These are phyloP conservation scores for Eupeodes corollae DNA, from an alignment of 1,140 invertebrate species.

Conservation along the genomic window DNA sequence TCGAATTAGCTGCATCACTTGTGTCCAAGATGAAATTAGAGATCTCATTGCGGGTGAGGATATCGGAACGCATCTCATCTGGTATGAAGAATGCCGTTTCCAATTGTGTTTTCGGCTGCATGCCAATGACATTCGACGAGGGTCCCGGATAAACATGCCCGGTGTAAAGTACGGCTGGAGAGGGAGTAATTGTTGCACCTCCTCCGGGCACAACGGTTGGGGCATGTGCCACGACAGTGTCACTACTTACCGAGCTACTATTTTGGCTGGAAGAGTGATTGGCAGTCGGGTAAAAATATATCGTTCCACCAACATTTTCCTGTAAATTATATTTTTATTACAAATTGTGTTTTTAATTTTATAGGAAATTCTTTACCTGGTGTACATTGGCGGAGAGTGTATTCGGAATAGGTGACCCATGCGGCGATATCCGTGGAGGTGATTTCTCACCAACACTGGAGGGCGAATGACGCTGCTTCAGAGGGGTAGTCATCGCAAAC, in stretches of 20 bases:
- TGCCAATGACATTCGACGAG: conserved; percentile 37
- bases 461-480: conserved; percentile 28
- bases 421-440: conserved; percentile 32
- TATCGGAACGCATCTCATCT: conserved; percentile 62
- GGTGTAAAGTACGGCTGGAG: conserved; percentile 23
- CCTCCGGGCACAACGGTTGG: conserved; percentile 20
- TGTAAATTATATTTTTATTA: conserved; percentile 32
- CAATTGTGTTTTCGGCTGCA: conserved; percentile 40
- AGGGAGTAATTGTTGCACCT: conserved; percentile 18
- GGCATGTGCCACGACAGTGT: conserved; percentile 23
- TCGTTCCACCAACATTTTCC: conserved; percentile 88
- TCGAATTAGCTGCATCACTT: conserved; percentile 42
- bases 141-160: conserved; percentile 36
- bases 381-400: conserved; percentile 39
- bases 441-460: conserved; percentile 28
- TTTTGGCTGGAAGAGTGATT: conserved; percentile 29
- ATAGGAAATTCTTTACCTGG: conserved; percentile 33
- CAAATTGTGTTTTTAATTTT: not conserved
- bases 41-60: conserved; percentile 61
- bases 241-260: conserved; percentile 10
- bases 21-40: conserved; percentile 52
- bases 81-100: conserved; percentile 60
- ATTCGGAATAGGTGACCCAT: conserved; percentile 30
- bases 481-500: conserved; percentile 23
- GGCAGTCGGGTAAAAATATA: conserved; percentile 73